A percentile compares a stretch with the other conserved stretches of the same genome.
phyloP scores from a whole-genome alignment of 2,113 vertebrate species.

The Python bivittatus region DNA sequence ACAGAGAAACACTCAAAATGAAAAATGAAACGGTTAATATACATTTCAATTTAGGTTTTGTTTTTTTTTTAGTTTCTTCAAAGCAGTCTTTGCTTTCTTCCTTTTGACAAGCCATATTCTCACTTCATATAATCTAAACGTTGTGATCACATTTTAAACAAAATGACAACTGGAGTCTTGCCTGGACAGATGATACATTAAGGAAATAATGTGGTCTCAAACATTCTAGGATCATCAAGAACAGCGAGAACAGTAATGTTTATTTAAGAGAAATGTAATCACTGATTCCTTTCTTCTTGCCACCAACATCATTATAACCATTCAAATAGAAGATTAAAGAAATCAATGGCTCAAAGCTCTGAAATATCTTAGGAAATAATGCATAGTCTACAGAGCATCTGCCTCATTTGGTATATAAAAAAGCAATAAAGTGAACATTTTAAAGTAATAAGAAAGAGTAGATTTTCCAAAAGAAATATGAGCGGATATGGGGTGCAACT shows the following conservation, averaged over 20 bases:
- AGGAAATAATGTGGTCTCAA: slow-evolving; percentile 22
- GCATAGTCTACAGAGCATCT: not conserved
- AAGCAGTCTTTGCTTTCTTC: not conserved
- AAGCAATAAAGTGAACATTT: not conserved
- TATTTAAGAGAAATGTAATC: slow-evolving; percentile 16
- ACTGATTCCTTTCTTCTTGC: slow-evolving; percentile 1
- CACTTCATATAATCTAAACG: slow-evolving; percentile 11
- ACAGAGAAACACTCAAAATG: not conserved
- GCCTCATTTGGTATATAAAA: slow-evolving; percentile 15
- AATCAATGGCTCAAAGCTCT: slow-evolving; percentile 19
- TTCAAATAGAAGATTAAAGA: slow-evolving; percentile 23
- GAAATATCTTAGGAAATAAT: not conserved
- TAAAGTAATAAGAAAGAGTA: not conserved
- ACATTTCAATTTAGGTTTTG: not conserved
- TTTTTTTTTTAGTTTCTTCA: slow-evolving; percentile 13
- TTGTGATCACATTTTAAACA: slow-evolving; percentile 9
- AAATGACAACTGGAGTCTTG: slow-evolving; percentile 15
- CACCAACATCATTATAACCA: slow-evolving; percentile 22
- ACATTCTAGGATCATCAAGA: slow-evolving; percentile 24
- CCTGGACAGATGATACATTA: slow-evolving; percentile 14
- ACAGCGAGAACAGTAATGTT: not conserved
- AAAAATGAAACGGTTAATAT: slow-evolving; percentile 1
- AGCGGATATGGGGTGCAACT: not conserved
- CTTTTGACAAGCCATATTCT: slow-evolving; percentile 11
- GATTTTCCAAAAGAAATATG: not conserved